Base-by-base conservation (phyloP, 92 coral and sea anemone genomes). In the Palythoa grandiflora region DNA sequence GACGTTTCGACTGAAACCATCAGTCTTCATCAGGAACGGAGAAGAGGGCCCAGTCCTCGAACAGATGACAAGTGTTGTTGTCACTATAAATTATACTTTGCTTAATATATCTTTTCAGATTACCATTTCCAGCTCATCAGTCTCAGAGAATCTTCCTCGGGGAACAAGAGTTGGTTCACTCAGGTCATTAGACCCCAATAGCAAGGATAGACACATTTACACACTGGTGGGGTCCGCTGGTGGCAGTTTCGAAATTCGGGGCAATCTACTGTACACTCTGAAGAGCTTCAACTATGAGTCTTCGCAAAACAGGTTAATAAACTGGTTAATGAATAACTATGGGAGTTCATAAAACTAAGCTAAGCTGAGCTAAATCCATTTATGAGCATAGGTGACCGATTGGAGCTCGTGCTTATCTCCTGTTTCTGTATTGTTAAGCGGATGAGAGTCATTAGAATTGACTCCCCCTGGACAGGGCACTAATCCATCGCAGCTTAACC, bases 61-160 rank as follows among this genome's bases (percentile, higher is more conserved):
- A 2, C 70, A 17, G 1, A 17, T 63, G 9, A 21, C 5, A 17
- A 21, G 70, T 17, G 8, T 8, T 3, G 28, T 1, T 63, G 28
- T n/a, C 10, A 7, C 20, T 63, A 7, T 63, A 63, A 63, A 7
- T 63, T 16, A 63, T 3, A 63, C 6, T 63, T 19, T n/a, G 48
- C 15, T 70, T 70, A 35, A 38, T 68, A 20, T 20, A 70, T 68
- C n/a, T 84, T 71, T 80, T 15, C 72, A 97, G 99, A 91, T 97
- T 76, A 10, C 89, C 20, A 73, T 97, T 17, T 93, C 99, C 35
- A 94, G 98, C 2, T 80, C 97, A 15, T 89, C 93, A 48, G 84
- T 97, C 71, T 76, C 90, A 21, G 99, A 97, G 87, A 97, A 97
- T 88, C 89, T 84, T 74, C 94, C 97, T 35, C 95, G 97, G 16